Evolutionary conservation across 2,113 vertebrate species (phyloP).

Genomic region (Sphyrna mokarran): DNA sequence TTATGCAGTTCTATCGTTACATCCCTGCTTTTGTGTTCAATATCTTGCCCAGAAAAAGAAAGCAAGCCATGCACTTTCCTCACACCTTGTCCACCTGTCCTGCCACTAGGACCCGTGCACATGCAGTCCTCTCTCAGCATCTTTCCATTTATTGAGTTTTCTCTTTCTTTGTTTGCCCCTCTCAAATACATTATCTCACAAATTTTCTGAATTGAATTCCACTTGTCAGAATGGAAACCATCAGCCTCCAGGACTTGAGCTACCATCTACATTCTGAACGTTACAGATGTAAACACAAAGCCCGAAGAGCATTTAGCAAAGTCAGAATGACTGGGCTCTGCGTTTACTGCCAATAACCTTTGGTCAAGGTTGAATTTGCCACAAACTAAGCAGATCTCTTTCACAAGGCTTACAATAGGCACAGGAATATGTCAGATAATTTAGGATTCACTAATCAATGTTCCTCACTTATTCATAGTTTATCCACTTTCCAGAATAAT

Average conservation of each 20-base stretch:
- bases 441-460: neutral
- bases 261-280: neutral
- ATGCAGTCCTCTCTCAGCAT: no score
- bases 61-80: no score
- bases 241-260: neutral
- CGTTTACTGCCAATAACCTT: neutral
- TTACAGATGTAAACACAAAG: neutral
- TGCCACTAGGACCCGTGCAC: no score
- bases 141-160: no score
- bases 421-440: neutral
- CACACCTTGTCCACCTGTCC: no score
- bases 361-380: neutral
- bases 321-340: neutral
- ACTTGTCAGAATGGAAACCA: neutral
- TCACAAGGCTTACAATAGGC: neutral
- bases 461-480: no score
- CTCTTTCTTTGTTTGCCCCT: no score
- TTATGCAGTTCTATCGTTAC: no score
- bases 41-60: no score
- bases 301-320: neutral
- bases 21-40: no score
- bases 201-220: no score
- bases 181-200: no score
- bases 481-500: neutral
- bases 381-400: neutral